Percentiles rank a stretch among this genome's conserved stretches.
phyloP scores from a whole-genome alignment of 92 coral and sea anemone genomes.

The Palythoa heliodiscus region DNA sequence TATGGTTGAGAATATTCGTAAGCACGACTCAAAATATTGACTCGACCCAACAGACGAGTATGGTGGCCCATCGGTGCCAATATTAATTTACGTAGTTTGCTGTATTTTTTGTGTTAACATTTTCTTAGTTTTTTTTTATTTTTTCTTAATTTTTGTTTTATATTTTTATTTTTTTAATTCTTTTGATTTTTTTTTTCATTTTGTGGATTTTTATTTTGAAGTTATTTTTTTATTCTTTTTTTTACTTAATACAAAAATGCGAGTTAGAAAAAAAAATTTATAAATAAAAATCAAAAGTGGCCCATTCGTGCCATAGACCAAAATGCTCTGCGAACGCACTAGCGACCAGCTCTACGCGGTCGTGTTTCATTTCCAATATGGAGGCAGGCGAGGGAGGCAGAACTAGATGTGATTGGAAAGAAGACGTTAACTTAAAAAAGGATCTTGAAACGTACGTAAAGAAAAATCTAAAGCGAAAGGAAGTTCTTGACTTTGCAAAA shows the following conservation, averaged over 20 bases:
- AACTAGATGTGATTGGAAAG: slow-evolving; percentile 42
- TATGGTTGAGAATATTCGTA: too few relatives aligned
- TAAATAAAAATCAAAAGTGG: too few relatives aligned
- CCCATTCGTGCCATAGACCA: slow-evolving; percentile 30
- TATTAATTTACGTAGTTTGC: neutral
- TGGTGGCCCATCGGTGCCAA: slow-evolving; percentile 8
- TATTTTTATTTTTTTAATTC: neutral
- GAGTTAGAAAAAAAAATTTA: slow-evolving; percentile 18
- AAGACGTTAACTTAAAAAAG: slow-evolving; percentile 36
- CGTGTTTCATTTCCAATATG: slow-evolving; percentile 14
- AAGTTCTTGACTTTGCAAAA: slow-evolving; percentile 42
- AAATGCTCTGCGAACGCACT: slow-evolving; percentile 11
- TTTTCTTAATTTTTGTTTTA: neutral
- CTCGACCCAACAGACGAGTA: neutral
- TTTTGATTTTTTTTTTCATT: neutral
- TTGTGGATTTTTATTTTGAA: neutral
- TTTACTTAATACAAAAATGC: slow-evolving; percentile 15
- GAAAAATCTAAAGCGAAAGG: slow-evolving; percentile 42
- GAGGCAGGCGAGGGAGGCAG: slow-evolving; percentile 6
- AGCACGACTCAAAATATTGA: too few relatives aligned
- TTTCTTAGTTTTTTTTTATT: neutral
- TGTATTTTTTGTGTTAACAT: neutral
- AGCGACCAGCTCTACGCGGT: neutral
- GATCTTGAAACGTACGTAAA: slow-evolving; percentile 47
- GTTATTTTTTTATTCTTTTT: neutral